A percentile compares a stretch with the other conserved stretches of the same genome.
These are phyloP conservation scores for Tragelaphus scriptus DNA, from an alignment of 2,113 vertebrate genomes.

Conservation along the genomic window DNA sequence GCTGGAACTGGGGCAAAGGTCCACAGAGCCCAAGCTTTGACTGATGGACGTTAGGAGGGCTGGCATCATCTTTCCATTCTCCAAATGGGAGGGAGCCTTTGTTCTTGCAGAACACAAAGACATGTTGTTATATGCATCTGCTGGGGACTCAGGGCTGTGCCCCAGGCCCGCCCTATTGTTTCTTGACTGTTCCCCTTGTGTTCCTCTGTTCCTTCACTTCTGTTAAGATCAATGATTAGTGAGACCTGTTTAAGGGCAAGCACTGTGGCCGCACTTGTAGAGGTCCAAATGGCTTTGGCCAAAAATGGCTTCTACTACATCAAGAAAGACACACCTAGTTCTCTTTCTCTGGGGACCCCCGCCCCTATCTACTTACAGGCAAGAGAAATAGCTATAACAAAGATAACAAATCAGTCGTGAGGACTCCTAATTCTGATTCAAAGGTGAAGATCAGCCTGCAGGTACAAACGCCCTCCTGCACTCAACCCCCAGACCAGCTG, in stretches of 20 bases:
- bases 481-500: not conserved
- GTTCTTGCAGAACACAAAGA: not conserved
- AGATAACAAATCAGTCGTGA: not conserved
- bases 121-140: accelerated
- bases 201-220: not conserved
- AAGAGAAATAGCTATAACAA: not conserved
- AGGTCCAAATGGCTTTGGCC: not conserved
- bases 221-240: accelerated
- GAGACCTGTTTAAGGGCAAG: not conserved
- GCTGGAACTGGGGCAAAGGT: not conserved
- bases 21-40: not conserved
- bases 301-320: not conserved
- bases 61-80: not conserved
- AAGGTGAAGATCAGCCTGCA: not conserved
- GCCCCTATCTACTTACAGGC: not conserved
- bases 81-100: not conserved
- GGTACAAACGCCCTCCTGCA: not conserved
- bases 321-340: not conserved
- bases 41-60: not conserved
- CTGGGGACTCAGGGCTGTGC: not conserved
- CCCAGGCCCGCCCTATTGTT: not conserved
- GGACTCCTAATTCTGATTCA: not conserved
- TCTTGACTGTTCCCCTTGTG: not conserved
- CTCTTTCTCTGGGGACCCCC: not conserved
- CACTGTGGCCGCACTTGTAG: accelerated